Evolutionary conservation across 2,113 vertebrate species (phyloP).

Genomic region (Pyrgilauda ruficollis): DNA sequence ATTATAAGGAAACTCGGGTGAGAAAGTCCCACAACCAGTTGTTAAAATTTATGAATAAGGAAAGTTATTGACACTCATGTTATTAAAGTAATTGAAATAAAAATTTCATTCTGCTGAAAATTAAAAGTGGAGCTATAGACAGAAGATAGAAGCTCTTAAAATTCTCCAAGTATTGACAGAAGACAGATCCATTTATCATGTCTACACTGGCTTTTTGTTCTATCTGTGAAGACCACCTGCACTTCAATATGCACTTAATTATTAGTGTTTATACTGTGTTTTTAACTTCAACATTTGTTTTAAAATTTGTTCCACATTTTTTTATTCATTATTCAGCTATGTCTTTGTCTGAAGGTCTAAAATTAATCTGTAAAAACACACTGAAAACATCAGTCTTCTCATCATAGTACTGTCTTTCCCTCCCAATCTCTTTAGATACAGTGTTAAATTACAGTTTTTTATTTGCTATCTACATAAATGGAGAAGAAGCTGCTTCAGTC

Average conservation of each 20-base stretch:
- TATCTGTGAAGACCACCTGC: background rate
- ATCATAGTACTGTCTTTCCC: background rate
- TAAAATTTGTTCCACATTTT: background rate
- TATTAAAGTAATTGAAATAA: background rate
- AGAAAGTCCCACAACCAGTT: background rate
- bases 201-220: background rate
- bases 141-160: background rate
- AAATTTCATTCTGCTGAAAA: background rate
- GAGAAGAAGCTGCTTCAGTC: background rate
- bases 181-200: background rate
- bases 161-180: background rate
- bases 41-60: background rate
- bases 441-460: accelerated
- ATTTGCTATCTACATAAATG: background rate
- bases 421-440: background rate
- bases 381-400: background rate
- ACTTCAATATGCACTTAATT: background rate
- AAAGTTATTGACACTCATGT: background rate
- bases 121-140: background rate
- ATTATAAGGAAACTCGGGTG: background rate
- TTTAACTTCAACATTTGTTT: background rate
- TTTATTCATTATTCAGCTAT: background rate
- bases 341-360: background rate
- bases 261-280: background rate
- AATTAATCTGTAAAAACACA: background rate